Percentiles rank a stretch among this genome's conserved stretches.
Conservation (phyloP, 2,797 vertebrate species). For the Neomorphus geoffroyi region DNA sequence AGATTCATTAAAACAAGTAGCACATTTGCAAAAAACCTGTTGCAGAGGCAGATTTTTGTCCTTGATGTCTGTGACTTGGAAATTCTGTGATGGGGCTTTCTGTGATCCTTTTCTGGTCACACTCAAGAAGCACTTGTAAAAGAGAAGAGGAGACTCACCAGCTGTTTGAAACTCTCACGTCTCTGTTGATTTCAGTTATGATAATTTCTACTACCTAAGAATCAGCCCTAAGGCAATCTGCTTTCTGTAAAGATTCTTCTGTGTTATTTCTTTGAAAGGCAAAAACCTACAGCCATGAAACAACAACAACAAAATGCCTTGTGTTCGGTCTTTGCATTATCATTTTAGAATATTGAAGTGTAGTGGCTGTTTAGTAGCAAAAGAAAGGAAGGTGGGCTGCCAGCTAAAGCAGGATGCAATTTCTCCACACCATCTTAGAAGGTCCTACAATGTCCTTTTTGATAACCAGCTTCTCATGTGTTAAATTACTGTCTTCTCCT, state of each 20-base stretch:
- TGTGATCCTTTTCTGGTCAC: background rate
- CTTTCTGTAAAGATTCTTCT: background rate
- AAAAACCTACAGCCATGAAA: background rate
- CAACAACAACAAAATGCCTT: background rate
- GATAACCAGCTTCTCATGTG: background rate
- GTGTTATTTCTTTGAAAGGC: background rate
- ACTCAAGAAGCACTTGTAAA: background rate
- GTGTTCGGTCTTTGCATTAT: background rate
- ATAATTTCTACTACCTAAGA: background rate
- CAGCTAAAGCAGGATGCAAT: background rate
- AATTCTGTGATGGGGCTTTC: background rate
- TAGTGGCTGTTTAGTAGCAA: background rate
- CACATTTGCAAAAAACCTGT: background rate
- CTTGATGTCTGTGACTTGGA: background rate
- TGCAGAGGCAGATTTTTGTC: background rate
- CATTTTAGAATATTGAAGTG: background rate
- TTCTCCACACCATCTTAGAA: background rate
- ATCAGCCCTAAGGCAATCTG: background rate
- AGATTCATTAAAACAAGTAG: background rate
- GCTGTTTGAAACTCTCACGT: background rate
- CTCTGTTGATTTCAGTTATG: background rate
- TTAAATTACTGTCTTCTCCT: background rate
- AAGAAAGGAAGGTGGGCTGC: background rate
- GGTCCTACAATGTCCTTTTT: background rate
- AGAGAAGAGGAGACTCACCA: background rate